A percentile compares a stretch with the other conserved stretches of the same genome.
Conservation (phyloP, 2,888 invertebrate genomes). For the Lasioglossum lativentre region DNA sequence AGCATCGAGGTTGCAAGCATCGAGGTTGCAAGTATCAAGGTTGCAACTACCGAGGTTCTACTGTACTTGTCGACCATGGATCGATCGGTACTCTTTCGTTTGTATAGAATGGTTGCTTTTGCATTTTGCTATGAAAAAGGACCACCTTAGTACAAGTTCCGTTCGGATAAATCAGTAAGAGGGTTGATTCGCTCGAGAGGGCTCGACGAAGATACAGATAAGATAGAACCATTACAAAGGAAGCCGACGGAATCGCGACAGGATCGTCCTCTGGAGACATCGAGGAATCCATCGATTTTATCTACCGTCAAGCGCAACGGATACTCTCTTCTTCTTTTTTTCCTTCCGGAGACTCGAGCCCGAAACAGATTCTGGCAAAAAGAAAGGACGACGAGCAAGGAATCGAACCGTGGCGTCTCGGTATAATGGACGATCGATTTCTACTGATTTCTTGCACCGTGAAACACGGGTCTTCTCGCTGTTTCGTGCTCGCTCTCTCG, state of each 20-base stretch:
- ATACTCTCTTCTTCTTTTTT: constrained; percentile 52
- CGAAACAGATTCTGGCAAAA: constrained; percentile 26
- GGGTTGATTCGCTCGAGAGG: constrained; percentile 31
- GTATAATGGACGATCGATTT: constrained; percentile 69
- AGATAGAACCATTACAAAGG: constrained; percentile 10
- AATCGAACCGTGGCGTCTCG: constrained; percentile 70
- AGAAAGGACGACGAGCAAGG: constrained; percentile 49
- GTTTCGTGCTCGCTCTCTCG: neutral
- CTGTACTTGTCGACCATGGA: too few relatives aligned
- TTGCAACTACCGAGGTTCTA: too few relatives aligned
- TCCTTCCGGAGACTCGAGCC: constrained; percentile 9
- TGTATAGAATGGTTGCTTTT: too few relatives aligned
- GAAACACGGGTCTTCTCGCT: constrained; percentile 75
- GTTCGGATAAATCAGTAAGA: neutral
- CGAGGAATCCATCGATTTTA: constrained; percentile 53
- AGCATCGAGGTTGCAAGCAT: too few relatives aligned
- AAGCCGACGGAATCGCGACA: neutral
- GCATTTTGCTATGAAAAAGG: too few relatives aligned
- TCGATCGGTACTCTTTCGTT: too few relatives aligned
- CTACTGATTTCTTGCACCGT: constrained; percentile 72
- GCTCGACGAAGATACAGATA: constrained; percentile 1
- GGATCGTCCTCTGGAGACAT: neutral
- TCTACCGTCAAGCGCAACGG: constrained; percentile 55
- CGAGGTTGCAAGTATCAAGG: too few relatives aligned
- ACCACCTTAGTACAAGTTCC: too few relatives aligned